phyloP scores from a whole-genome alignment of 2,888 invertebrate species.

The Laothoe populi region DNA sequence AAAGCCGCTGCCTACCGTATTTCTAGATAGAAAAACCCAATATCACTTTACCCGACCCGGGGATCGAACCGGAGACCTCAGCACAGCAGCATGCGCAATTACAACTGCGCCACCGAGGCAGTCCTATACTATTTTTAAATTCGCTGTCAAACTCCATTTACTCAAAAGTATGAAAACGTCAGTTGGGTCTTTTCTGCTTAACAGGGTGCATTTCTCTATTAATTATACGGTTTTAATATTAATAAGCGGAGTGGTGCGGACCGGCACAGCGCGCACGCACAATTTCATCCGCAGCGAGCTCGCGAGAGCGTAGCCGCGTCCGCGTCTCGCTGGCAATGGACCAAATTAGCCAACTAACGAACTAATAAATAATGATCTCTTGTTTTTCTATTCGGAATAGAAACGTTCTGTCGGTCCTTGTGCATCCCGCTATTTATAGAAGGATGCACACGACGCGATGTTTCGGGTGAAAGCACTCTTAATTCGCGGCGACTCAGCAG shows the following conservation, averaged over 20 bases:
- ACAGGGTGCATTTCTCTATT: too few species aligned
- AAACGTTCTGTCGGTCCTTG: conserved; percentile 76
- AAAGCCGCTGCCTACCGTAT: too few species aligned
- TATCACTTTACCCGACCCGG: too few species aligned
- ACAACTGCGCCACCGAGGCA: too few species aligned
- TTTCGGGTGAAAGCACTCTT: conserved; percentile 83
- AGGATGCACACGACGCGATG: conserved; percentile 70
- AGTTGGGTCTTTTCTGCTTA: too few species aligned
- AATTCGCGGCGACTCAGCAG: conserved; percentile 67
- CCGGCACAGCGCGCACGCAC: conserved; percentile 64
- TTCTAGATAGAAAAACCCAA: too few species aligned
- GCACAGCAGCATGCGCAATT: too few species aligned
- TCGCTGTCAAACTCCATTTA: too few species aligned
- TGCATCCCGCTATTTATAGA: conserved; percentile 75
- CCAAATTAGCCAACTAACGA: conserved; percentile 84
- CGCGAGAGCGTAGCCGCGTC: conserved; percentile 81
- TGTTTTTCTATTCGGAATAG: conserved; percentile 84
- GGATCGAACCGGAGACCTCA: too few species aligned
- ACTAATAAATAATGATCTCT: conserved; percentile 85
- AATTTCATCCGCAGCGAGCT: conserved; percentile 71
- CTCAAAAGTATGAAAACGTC: too few species aligned
- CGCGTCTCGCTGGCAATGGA: conserved; percentile 75
- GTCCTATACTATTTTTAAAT: too few species aligned
- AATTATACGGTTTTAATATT: conserved; percentile 27
- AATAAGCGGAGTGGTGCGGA: conserved; percentile 29